Conservation (phyloP, 2,888 invertebrate species). For the Cryptocephalus primarius region DNA sequence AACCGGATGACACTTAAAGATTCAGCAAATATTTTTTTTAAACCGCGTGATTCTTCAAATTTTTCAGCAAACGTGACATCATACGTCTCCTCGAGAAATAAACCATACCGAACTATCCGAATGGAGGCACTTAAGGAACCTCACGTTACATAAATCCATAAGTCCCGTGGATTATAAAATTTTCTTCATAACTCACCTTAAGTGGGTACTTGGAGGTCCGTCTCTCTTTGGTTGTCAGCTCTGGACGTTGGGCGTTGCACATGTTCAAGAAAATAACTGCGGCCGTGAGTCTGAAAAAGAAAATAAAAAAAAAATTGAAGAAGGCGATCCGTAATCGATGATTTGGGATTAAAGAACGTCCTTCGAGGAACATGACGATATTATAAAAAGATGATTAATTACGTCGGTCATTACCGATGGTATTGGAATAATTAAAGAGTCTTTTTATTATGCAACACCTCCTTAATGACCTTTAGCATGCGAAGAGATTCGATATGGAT, state of each 20-base stretch:
- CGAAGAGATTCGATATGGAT: slow-evolving; percentile 15
- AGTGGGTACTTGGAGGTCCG: slow-evolving; percentile 21
- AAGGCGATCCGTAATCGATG: no score
- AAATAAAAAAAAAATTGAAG: slow-evolving; percentile 3
- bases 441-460: slow-evolving; percentile 21
- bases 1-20: no score
- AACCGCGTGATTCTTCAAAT: no score
- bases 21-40: no score
- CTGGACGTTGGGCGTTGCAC: slow-evolving; percentile 20
- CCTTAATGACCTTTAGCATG: slow-evolving; percentile 23
- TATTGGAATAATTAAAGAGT: slow-evolving; percentile 27
- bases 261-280: slow-evolving; percentile 23
- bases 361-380: not conserved
- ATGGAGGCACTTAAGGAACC: no score
- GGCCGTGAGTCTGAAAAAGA: slow-evolving; percentile 27
- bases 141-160: no score
- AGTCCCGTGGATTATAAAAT: no score
- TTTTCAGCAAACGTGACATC: no score
- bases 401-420: slow-evolving; percentile 17
- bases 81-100: no score
- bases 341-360: no score
- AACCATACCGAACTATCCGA: no score
- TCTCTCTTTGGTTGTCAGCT: slow-evolving; percentile 14
- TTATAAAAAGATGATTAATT: slow-evolving; percentile 20
- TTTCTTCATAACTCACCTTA: slow-evolving; percentile 17